Percentiles rank a stretch among this genome's conserved stretches.
phyloP scores from a whole-genome alignment of 2,113 vertebrate genomes.

The Clarias gariepinus region DNA sequence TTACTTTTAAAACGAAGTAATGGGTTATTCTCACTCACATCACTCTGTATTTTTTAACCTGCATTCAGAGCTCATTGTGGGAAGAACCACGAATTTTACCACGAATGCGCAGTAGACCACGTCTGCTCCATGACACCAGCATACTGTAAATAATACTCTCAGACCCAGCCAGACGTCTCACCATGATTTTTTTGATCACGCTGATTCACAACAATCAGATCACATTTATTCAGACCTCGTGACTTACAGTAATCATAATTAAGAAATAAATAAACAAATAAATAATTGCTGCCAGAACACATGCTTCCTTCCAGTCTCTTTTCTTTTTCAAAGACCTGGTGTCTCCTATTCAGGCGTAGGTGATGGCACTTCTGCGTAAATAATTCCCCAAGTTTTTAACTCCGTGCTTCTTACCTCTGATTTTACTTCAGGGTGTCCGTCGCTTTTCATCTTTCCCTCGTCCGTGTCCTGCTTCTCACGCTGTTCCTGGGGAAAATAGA shows the following conservation, averaged over 20 bases:
- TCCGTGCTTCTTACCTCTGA: conserved; percentile 36
- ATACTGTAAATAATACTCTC: too few relatives aligned
- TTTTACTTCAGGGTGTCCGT: conserved; percentile 41
- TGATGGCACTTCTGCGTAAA: neutral
- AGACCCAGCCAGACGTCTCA: neutral
- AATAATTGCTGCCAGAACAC: neutral
- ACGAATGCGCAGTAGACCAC: too few relatives aligned
- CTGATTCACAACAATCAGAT: too few relatives aligned
- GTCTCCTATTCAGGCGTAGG: neutral
- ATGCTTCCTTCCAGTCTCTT: neutral
- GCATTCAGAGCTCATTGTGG: neutral
- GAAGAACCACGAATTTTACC: neutral
- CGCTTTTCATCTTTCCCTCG: conserved; percentile 6
- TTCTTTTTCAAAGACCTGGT: neutral
- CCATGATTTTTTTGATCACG: too few relatives aligned
- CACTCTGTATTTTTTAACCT: neutral
- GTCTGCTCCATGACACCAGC: too few relatives aligned
- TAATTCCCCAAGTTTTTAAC: neutral
- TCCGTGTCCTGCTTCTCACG: conserved; percentile 13
- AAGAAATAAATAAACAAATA: too few relatives aligned
- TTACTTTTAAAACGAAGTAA: too few relatives aligned
- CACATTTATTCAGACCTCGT: neutral
- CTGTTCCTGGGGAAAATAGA: conserved; percentile 86
- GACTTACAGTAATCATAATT: too few relatives aligned
- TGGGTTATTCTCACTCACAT: neutral